Base-by-base conservation (phyloP, 2,113 vertebrate species). In the Accipiter virgatus region DNA sequence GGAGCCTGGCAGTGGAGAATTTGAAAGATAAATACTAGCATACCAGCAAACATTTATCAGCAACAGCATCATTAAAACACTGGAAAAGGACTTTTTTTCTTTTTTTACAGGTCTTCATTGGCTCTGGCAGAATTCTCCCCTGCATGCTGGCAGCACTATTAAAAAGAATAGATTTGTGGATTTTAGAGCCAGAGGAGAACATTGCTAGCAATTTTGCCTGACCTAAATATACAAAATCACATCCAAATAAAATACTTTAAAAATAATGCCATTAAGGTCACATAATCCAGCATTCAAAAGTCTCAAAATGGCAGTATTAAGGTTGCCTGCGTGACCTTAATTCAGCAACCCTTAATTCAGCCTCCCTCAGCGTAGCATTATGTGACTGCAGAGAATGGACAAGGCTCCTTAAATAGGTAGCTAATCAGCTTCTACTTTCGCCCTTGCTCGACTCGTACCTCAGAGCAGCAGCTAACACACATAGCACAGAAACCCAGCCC, bases 201-300 rank as follows among this genome's bases (percentile, higher is more conserved):
- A 92, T 73, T 95, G 67, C 53, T 55, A 86, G 50, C 45, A 94
- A 95, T 77, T 91, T 95, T 50, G 15, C 53, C 66, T 94, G 92
- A 88, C 93, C 90, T 94, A 92, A 94, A 92, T 93, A 88, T 66
- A 91, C 79, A 85, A 91, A 96, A 93, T 82, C 53, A 88, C 74
- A 90, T 80, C 62, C 45, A 89, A 81, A 96, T 81, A 94, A 95
- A 88, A 87, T 63, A 40, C 74, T 82, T 95, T 55, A 1, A 92
- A 95, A 95, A 89, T 86, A 95, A 88, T 80, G 43, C 13, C 67
- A 88, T 88, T 83, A 93, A 80, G 74, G 81, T 95, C 63, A 4
- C 62, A 85, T 79, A 96, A 87, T 71, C 20, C 43, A 80, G 43
- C 81, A 92, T 73, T 90, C 79, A 82, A 32, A 94, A 90, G 34